Percentiles rank a stretch among this genome's conserved stretches.
These are phyloP conservation scores for Eudasyphora cyanicolor DNA, from an alignment of 2,888 invertebrate species.

Conservation along the genomic window DNA sequence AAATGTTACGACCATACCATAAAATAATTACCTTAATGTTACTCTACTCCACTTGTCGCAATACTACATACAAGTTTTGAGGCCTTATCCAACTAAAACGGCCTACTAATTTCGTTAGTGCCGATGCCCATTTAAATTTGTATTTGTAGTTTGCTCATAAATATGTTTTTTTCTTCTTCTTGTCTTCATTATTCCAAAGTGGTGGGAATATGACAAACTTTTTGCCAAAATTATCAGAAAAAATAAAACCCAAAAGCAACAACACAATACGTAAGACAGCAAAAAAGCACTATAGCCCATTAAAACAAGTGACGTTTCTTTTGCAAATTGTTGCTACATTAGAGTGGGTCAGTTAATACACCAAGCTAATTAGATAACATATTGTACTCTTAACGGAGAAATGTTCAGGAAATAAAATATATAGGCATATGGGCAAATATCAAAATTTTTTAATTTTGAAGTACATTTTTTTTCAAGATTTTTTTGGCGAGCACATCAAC, in stretches of 20 bases:
- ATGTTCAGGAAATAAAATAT: too few relatives aligned
- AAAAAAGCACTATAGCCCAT: too few relatives aligned
- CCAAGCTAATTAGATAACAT: too few relatives aligned
- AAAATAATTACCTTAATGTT: neutral
- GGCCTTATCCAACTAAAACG: too few relatives aligned
- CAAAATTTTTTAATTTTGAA: too few relatives aligned
- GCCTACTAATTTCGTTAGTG: neutral
- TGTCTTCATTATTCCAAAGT: too few relatives aligned
- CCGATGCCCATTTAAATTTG: too few relatives aligned
- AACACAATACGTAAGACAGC: neutral
- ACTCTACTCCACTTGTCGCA: neutral
- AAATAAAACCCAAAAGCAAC: neutral
- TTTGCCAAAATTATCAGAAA: neutral
- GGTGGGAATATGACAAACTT: conserved; percentile 3
- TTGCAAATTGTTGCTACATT: neutral
- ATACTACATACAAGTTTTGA: neutral
- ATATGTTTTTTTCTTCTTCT: neutral
- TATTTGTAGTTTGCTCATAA: too few relatives aligned
- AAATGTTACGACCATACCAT: neutral
- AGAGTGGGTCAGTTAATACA: neutral
- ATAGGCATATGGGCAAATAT: too few relatives aligned
- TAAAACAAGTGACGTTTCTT: neutral
- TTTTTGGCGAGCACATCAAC: too few relatives aligned
- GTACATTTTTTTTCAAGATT: too few relatives aligned
- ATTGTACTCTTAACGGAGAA: too few relatives aligned